Conservation (phyloP, 2,797 vertebrate genomes). For the Salmo trutta region DNA sequence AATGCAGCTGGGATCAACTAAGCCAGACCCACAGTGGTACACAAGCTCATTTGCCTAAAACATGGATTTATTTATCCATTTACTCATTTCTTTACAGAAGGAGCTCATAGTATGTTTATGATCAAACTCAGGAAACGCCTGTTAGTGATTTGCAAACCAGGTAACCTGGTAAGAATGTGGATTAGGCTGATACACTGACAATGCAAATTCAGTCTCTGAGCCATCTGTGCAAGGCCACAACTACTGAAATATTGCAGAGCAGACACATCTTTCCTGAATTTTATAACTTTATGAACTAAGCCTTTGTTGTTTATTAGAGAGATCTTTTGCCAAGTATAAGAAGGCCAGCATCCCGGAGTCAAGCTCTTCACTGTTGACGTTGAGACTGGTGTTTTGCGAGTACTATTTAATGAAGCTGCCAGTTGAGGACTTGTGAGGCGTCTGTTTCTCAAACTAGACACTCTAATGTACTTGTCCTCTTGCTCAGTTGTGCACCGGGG, state of each 20-base stretch:
- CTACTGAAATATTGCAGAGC: conserved; percentile 13
- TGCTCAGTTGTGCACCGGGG: too few species aligned
- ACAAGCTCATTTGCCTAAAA: conserved; percentile 71
- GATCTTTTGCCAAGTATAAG: neutral
- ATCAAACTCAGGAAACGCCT: conserved; percentile 52
- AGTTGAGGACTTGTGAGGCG: too few species aligned
- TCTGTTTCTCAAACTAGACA: too few species aligned
- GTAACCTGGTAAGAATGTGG: conserved; percentile 39
- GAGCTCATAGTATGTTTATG: conserved; percentile 50
- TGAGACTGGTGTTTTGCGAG: too few species aligned
- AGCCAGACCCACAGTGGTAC: conserved; percentile 61
- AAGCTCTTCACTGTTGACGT: too few species aligned
- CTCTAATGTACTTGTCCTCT: too few species aligned
- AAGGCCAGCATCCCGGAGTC: too few species aligned
- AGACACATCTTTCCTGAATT: conserved; percentile 9
- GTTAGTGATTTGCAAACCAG: conserved; percentile 52
- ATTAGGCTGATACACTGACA: conserved; percentile 43
- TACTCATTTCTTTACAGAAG: conserved; percentile 59
- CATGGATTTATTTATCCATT: conserved; percentile 69
- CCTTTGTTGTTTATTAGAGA: neutral
- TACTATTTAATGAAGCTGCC: too few species aligned
- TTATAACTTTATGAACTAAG: neutral
- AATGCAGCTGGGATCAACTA: conserved; percentile 71
- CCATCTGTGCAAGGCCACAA: conserved; percentile 40
- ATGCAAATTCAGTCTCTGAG: conserved; percentile 35